These are phyloP conservation scores for Argynnis bischoffii DNA, from an alignment of 2,888 invertebrate genomes.

Conservation along the genomic window DNA sequence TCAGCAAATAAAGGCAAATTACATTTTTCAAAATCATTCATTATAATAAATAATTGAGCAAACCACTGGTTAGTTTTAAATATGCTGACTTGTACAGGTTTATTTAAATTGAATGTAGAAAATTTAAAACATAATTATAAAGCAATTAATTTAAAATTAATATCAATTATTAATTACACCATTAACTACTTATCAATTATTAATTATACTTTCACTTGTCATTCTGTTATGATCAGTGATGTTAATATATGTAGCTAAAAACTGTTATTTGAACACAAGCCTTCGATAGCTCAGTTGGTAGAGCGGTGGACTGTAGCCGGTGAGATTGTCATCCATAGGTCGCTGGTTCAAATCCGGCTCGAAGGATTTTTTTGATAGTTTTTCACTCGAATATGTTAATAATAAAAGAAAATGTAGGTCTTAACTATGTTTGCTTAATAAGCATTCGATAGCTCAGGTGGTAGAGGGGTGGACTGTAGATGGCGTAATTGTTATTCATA, in stretches of 20 bases:
- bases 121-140: too few relatives aligned
- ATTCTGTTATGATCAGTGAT: not conserved
- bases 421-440: too few relatives aligned
- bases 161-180: too few relatives aligned
- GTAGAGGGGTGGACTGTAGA: conserved; percentile 82
- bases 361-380: conserved; percentile 45
- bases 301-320: conserved; percentile 81
- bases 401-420: not conserved
- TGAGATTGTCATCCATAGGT: conserved; percentile 79
- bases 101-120: too few relatives aligned
- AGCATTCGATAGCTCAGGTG: conserved; percentile 83
- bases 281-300: conserved; percentile 84
- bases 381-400: not conserved
- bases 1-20: too few relatives aligned
- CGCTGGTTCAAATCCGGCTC: conserved; percentile 85
- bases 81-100: too few relatives aligned
- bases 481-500: conserved; percentile 75
- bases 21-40: too few relatives aligned
- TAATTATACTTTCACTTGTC: not conserved
- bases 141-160: too few relatives aligned
- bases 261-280: conserved; percentile 38
- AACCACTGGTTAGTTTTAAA: too few relatives aligned
- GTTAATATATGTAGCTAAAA: not conserved
- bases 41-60: too few relatives aligned
- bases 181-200: too few relatives aligned